Conservation (phyloP, 2,797 vertebrate species). For the Eospalax fontanierii region DNA sequence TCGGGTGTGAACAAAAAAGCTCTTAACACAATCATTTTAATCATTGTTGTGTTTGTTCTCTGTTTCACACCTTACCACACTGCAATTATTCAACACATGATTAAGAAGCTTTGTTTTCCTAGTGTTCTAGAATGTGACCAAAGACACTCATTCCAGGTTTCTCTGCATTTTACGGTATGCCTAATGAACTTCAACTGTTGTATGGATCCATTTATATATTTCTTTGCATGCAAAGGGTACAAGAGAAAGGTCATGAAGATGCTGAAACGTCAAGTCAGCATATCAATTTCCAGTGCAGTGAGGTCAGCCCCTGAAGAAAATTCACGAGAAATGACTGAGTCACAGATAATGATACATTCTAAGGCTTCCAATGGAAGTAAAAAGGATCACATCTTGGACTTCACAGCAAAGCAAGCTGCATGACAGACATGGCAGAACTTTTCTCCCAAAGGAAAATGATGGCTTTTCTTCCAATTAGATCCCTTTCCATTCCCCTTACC, state of each 20-base stretch:
- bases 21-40: constrained; percentile 96
- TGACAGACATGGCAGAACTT: not conserved
- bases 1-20: constrained; percentile 96
- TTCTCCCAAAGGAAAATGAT: constrained; percentile 13
- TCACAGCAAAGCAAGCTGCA: not conserved
- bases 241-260: constrained; percentile 96
- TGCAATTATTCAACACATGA: constrained; percentile 96
- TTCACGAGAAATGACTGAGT: constrained; percentile 92
- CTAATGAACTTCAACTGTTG: constrained; percentile 98
- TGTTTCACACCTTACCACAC: constrained; percentile 98
- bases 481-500: not conserved
- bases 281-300: constrained; percentile 95
- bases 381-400: constrained; percentile 14
- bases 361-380: constrained; percentile 88
- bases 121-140: constrained; percentile 89
- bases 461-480: not conserved
- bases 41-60: constrained; percentile 96
- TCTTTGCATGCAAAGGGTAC: constrained; percentile 99
- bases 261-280: constrained; percentile 93
- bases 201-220: constrained; percentile 98
- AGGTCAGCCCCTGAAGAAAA: constrained; percentile 94
- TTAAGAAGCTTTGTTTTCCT: constrained; percentile 91
- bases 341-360: constrained; percentile 86
- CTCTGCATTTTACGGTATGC: constrained; percentile 95
- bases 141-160: constrained; percentile 94